These are phyloP conservation scores for Chamaea fasciata DNA, from an alignment of 2,113 vertebrate genomes.

Conservation along the genomic window DNA sequence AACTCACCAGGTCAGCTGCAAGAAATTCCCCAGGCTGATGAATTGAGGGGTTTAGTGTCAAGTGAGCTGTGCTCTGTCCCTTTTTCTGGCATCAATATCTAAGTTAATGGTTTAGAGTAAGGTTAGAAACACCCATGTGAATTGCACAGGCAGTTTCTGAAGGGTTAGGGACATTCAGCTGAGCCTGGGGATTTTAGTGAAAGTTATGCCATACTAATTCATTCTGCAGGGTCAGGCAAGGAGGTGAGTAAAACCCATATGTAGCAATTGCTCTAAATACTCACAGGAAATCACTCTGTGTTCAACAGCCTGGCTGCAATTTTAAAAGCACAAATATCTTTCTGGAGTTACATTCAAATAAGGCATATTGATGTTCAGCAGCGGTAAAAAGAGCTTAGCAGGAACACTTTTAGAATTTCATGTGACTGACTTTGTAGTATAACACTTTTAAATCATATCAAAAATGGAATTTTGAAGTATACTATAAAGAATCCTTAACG, in stretches of 20 bases:
- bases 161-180: background rate
- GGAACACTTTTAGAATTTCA: conserved; percentile 4
- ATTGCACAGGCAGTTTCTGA: background rate
- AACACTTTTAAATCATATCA: background rate
- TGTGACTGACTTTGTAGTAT: background rate
- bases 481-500: conserved; percentile 9
- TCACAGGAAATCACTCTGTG: background rate
- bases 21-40: background rate
- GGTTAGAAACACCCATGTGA: background rate
- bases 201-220: background rate
- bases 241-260: background rate
- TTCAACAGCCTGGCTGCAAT: background rate
- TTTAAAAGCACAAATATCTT: conserved; percentile 42
- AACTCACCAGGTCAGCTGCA: background rate
- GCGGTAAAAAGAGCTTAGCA: background rate
- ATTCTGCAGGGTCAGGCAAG: background rate
- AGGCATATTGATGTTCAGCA: background rate
- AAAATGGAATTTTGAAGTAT: background rate
- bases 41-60: background rate
- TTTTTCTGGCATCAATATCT: background rate
- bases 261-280: background rate
- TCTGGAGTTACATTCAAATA: background rate
- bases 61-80: background rate
- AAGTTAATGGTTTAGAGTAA: background rate
- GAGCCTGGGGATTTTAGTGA: background rate